These are phyloP conservation scores for Phrixothrix hirtus DNA, from an alignment of 2,888 invertebrate species.

Conservation along the genomic window DNA sequence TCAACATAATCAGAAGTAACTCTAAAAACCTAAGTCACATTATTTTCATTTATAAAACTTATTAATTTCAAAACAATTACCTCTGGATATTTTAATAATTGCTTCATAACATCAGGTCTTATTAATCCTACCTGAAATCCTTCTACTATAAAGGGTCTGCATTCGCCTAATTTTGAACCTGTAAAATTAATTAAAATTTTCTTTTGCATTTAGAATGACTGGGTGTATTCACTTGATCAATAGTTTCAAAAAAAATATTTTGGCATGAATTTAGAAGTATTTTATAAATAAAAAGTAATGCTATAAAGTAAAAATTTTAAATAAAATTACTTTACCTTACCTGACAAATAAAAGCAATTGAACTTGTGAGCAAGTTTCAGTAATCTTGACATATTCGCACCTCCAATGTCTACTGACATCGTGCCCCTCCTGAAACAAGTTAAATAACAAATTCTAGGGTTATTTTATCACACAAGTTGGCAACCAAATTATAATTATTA, in stretches of 20 bases:
- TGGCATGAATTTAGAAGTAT: constrained; percentile 22
- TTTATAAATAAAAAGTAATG: constrained; percentile 36
- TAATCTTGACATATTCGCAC: constrained; percentile 63
- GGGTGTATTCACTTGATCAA: constrained; percentile 31
- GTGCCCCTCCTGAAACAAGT: constrained; percentile 22
- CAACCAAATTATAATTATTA: too few species aligned
- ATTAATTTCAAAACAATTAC: constrained; percentile 56
- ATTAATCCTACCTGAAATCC: constrained; percentile 89
- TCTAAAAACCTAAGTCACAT: constrained; percentile 65
- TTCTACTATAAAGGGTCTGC: constrained; percentile 85
- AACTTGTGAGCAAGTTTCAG: constrained; percentile 83
- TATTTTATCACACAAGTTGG: too few species aligned
- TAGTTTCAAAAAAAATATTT: constrained; percentile 21
- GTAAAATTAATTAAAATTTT: constrained; percentile 36
- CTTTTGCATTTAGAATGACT: constrained; percentile 25
- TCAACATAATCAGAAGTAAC: constrained; percentile 74
- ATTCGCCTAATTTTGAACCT: constrained; percentile 79
- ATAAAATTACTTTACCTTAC: constrained; percentile 57
- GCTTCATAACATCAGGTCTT: constrained; percentile 80
- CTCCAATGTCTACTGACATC: constrained; percentile 24
- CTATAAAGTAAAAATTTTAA: constrained; percentile 13
- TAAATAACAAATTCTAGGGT: constrained; percentile 19
- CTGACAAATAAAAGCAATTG: constrained; percentile 87
- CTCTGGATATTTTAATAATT: constrained; percentile 80
- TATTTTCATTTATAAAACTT: background rate